phyloP scores from a whole-genome alignment of 2,113 vertebrate species.

The Malurus elegans region DNA sequence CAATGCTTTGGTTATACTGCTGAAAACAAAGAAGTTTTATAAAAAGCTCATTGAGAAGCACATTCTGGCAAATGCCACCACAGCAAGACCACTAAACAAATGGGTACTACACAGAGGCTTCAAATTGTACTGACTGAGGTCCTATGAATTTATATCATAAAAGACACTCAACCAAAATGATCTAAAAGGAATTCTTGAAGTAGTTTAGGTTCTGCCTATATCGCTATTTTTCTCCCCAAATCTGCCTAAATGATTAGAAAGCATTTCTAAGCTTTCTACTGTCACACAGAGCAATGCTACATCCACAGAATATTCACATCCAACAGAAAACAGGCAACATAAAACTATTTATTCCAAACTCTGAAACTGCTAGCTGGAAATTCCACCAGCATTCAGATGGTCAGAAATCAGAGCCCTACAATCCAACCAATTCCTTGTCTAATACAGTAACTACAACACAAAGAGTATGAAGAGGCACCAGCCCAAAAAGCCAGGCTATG shows the following conservation, averaged over 20 bases:
- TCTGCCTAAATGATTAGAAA: neutral
- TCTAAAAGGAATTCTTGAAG: neutral
- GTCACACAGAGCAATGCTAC: neutral
- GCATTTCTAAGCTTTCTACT: neutral
- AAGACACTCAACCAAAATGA: neutral
- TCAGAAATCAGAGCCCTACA: neutral
- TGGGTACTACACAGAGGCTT: neutral
- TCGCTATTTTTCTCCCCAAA: neutral
- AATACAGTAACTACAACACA: neutral
- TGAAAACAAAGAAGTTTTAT: neutral
- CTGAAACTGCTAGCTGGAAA: neutral
- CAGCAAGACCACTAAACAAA: neutral
- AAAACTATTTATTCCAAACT: neutral
- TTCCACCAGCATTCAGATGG: neutral
- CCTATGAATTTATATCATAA: neutral
- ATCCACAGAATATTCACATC: neutral
- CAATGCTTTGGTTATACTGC: neutral
- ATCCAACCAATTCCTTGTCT: neutral
- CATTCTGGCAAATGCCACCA: neutral
- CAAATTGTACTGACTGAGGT: neutral
- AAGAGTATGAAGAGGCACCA: neutral
- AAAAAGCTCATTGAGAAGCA: neutral
- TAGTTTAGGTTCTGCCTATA: neutral
- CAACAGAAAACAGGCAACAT: rapidly evolving
- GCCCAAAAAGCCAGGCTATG: neutral